These are phyloP conservation scores for Chrysolina oricalcia DNA, from an alignment of 2,888 invertebrate genomes.

Conservation along the genomic window DNA sequence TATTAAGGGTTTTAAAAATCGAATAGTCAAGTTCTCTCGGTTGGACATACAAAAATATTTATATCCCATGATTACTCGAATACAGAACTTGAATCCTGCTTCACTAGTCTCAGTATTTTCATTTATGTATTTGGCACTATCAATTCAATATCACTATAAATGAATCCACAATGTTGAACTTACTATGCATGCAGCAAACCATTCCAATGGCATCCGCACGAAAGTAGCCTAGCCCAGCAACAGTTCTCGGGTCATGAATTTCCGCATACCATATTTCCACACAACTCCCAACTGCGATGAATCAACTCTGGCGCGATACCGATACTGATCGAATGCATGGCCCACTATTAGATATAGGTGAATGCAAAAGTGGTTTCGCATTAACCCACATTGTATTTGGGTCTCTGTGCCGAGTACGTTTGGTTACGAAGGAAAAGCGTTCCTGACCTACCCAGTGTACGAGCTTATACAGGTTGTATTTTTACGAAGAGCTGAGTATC, in stretches of 20 bases:
- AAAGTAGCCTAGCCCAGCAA: background rate
- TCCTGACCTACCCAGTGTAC: slow-evolving; percentile 20
- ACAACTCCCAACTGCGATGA: background rate
- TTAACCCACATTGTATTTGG: slow-evolving; percentile 63
- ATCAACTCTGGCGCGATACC: background rate
- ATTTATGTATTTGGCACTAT: too few species aligned
- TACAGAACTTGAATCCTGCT: too few species aligned
- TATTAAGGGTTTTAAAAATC: too few species aligned
- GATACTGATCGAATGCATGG: slow-evolving; percentile 21
- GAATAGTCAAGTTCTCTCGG: background rate
- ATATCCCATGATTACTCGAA: background rate
- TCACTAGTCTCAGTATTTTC: too few species aligned
- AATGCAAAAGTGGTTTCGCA: slow-evolving; percentile 48
- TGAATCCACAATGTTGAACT: background rate
- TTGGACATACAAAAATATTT: background rate
- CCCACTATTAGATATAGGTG: slow-evolving; percentile 16
- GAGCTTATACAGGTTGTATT: slow-evolving; percentile 1
- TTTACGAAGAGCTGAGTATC: background rate
- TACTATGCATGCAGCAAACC: background rate
- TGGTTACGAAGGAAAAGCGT: slow-evolving; percentile 64
- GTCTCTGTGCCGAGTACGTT: slow-evolving; percentile 63
- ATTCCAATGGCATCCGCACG: background rate
- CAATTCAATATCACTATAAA: too few species aligned
- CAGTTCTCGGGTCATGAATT: background rate
- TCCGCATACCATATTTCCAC: background rate